These are phyloP conservation scores for Syngnathus scovelli DNA, from an alignment of 2,113 vertebrate species.

Conservation along the genomic window DNA sequence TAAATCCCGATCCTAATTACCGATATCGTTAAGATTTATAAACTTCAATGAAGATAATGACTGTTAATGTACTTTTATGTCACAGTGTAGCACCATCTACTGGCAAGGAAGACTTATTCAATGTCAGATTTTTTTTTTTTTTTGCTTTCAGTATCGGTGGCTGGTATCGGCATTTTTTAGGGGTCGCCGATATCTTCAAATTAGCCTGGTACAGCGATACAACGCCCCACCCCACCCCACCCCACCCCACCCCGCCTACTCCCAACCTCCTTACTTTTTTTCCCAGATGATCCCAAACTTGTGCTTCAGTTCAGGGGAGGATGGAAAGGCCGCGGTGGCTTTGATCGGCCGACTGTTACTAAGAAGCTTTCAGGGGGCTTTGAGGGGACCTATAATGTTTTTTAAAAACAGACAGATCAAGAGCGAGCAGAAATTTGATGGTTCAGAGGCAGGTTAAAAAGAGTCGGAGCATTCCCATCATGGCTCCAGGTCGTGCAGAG, in stretches of 20 bases:
- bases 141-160: too few species aligned
- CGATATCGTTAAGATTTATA: too few species aligned
- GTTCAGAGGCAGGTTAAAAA: conserved; percentile 68
- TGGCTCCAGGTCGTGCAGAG: conserved; percentile 62
- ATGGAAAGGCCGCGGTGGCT: conserved; percentile 63
- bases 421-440: conserved; percentile 65
- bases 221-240: too few species aligned
- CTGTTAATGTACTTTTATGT: too few species aligned
- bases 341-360: conserved; percentile 78
- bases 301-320: conserved; percentile 69
- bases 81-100: too few species aligned
- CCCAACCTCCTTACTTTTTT: conserved; percentile 24
- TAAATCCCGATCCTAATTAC: too few species aligned
- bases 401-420: conserved; percentile 61
- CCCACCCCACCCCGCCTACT: neutral
- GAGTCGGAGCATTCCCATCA: conserved; percentile 60
- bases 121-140: too few species aligned
- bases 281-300: conserved; percentile 68
- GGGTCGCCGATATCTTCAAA: too few species aligned
- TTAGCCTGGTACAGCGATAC: too few species aligned
- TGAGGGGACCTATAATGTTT: conserved; percentile 69
- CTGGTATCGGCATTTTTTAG: too few species aligned
- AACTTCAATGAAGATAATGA: too few species aligned
- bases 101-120: too few species aligned
- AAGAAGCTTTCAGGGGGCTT: conserved; percentile 73